Conservation (phyloP, 2,888 invertebrate species). For the Tupiocoris notatus region DNA sequence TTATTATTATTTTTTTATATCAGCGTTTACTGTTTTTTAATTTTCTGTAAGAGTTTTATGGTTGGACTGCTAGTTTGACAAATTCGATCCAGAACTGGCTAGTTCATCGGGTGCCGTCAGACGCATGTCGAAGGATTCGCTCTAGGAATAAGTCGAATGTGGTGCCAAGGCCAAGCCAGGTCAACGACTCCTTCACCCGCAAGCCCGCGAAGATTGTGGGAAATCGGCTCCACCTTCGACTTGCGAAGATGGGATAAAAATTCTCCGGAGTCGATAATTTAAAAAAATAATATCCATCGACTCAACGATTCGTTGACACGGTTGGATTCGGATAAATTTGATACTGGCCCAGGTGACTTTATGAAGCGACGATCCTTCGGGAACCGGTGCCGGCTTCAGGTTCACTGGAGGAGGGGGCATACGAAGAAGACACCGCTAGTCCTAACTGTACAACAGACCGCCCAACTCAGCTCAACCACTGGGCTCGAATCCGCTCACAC, state of each 20-base stretch:
- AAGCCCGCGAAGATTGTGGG: neutral
- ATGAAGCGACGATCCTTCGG: neutral
- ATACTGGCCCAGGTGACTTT: neutral
- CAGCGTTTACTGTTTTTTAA: too few species aligned
- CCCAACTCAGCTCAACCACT: neutral
- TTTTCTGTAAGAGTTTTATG: too few species aligned
- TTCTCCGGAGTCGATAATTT: neutral
- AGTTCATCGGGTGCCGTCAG: too few species aligned
- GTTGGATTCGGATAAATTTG: neutral
- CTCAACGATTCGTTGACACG: neutral
- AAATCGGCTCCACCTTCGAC: neutral
- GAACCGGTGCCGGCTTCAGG: neutral
- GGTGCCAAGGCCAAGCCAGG: conserved; percentile 42
- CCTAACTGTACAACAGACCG: conserved; percentile 41
- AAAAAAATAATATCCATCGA: neutral
- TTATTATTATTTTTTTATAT: too few species aligned
- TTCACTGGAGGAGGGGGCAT: conserved; percentile 2
- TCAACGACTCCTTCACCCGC: conserved; percentile 23
- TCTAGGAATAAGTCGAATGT: conserved; percentile 15
- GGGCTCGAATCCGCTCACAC: conserved; percentile 23
- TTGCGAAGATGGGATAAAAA: neutral
- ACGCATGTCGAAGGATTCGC: neutral
- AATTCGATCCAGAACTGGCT: too few species aligned
- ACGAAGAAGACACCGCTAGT: conserved; percentile 41
- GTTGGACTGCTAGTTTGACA: too few species aligned